Base-by-base conservation (phyloP, 2,888 invertebrate species). In the Archips xylosteana region DNA sequence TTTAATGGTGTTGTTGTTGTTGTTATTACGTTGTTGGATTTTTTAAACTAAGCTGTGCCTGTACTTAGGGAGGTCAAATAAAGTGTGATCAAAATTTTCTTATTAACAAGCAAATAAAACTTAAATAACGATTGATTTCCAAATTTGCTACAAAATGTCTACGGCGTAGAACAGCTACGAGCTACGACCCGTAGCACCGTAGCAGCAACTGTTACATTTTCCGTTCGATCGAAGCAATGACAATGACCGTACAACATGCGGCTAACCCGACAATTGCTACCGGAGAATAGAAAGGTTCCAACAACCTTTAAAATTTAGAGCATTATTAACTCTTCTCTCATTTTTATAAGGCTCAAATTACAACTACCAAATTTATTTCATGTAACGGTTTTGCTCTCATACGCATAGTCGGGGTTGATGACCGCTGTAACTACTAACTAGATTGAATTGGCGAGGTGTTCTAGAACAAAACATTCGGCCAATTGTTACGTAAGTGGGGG, bases 101-200 rank as follows among this genome's bases (percentile, higher is more conserved):
- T 5, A 39, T 5, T 39, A 39, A 39, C 39, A 39, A 6, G 39
- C 39, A 39, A 39, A 39, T 6, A 39, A 39, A 39, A 39, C 6
- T 23, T 23, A 23, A 39, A 39, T 39, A 39, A 6, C 39, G 5
- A 39, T 4, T 39, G 4, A 0, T 57, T 57, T 23, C 57, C 57
- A 10, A 10, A 12, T 32, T 57, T 32, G 57, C 23, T 32, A 57
- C 49, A 32, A 54, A 54, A 15, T 15, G 6, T 45, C 71, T 72
- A 72, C 71, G 71, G 32, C 71, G 71, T 72, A 72, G 71, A 72
- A 0, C 51, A 3, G 23, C 71, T 72, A 72, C 71, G 36, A n/a
- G 23, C 71, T 72, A 72, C 71, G 36, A 3, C 71, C 60, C 71
- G 71, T 72, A 72, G 71, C 71, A 6, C 49, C 71, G 65, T 72